Evolutionary conservation across 2,113 vertebrate species (phyloP).

Genomic region (Arizona elegans): DNA sequence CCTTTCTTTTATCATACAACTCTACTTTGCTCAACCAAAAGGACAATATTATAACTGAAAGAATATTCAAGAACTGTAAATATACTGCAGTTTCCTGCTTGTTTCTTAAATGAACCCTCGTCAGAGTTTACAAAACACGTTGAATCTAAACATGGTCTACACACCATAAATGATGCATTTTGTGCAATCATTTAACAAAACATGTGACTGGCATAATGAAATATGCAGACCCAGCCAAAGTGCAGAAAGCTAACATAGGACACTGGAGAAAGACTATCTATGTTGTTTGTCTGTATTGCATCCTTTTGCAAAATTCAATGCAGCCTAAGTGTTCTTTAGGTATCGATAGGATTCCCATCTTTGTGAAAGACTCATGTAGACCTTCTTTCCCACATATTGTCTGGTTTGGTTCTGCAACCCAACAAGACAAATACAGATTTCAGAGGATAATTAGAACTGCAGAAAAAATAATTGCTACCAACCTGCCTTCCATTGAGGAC

Average conservation of each 20-base stretch:
- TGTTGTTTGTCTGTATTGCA: not conserved
- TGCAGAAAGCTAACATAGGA: not conserved
- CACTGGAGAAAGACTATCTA: not conserved
- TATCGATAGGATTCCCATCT: not conserved
- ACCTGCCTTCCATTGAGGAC: too few relatives aligned
- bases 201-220: not conserved
- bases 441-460: too few relatives aligned
- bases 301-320: not conserved
- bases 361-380: not conserved
- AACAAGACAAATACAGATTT: too few relatives aligned
- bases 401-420: too few relatives aligned
- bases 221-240: not conserved
- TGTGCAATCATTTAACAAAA: not conserved
- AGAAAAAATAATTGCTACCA: too few relatives aligned
- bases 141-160: not conserved
- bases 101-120: not conserved
- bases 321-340: not conserved
- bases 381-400: not conserved
- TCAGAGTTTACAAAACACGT: not conserved
- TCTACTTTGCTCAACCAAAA: not conserved
- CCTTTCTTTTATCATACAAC: not conserved
- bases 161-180: not conserved
- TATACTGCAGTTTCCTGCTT: not conserved
- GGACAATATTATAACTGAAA: not conserved
- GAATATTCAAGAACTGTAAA: not conserved